These are phyloP conservation scores for Alligator sinensis DNA, from an alignment of 2,113 vertebrate species.

Conservation along the genomic window DNA sequence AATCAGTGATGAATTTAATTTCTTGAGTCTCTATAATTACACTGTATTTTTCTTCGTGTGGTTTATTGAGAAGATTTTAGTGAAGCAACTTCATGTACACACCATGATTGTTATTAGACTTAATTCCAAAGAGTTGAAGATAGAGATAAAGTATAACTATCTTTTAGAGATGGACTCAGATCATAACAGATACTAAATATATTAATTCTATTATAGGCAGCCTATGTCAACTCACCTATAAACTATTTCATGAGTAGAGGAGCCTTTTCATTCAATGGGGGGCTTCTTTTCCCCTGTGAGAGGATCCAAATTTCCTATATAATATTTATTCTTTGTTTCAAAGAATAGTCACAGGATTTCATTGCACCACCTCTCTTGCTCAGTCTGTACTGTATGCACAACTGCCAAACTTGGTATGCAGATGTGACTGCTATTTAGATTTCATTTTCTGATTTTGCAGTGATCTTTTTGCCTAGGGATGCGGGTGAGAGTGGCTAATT, in stretches of 20 bases:
- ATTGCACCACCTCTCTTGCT: not conserved
- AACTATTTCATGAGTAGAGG: not conserved
- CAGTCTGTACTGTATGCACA: not conserved
- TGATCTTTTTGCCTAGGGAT: not conserved
- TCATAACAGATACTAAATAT: not conserved
- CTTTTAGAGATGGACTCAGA: not conserved
- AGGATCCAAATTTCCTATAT: not conserved
- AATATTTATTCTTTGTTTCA: not conserved
- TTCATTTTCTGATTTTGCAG: not conserved
- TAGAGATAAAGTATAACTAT: not conserved
- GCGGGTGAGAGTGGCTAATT: not conserved
- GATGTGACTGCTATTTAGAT: not conserved
- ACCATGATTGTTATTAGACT: not conserved
- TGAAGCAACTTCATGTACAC: slow-evolving; percentile 1
- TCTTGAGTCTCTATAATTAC: not conserved
- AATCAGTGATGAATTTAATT: not conserved
- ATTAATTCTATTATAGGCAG: not conserved
- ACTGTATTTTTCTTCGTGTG: not conserved
- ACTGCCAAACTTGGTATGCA: not conserved
- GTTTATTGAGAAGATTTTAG: not conserved
- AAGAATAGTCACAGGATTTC: not conserved
- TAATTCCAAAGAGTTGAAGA: not conserved
- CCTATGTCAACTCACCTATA: not conserved
- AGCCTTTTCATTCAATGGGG: not conserved
- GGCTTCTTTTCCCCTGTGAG: not conserved